Evolutionary conservation across 2,888 invertebrate species (phyloP), one percentile per base, ranked within the genome.

Genomic region (Fabriciana adippe): DNA sequence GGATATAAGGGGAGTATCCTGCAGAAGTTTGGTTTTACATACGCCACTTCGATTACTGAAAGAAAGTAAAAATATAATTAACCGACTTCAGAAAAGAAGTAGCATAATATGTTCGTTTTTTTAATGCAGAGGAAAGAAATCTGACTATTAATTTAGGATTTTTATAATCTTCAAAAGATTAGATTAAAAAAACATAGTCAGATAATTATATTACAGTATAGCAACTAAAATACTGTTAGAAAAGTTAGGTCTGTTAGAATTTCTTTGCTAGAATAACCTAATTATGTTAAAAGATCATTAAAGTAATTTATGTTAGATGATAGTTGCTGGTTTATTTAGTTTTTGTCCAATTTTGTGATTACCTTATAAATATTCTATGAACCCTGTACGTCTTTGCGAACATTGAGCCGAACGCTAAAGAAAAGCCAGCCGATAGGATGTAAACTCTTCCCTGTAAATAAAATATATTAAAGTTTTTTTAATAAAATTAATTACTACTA

Each of bases 341-440:
- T 45, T 51, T 41, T 53, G 47, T 18, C 45, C 11, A 35, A 48
- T 50, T 48, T 35, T 55, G 35, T 48, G 31, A 62, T 65, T 70
- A 69, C 93, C 93, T 95, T 69, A 97, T 96, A 87, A 98, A 98
- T 85, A 98, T 97, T 78, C 97, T 94, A 89, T 98, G 97, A 15
- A 98, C 97, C 63, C 98, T 91, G 88, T 98, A 98, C 0, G 98
- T 98, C 91, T 98, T 98, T 3, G 97, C 97, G 84, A 98, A 98
- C 97, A 98, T 98, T 21, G 98, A 97, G 48, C 98, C 98, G 81
- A 98, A 98, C 1, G 98, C 97, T 75, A 98, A 86, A 0, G 98
- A 97, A 86, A 98, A 98, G 41, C 98, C 98, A 57, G 97, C 97
- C 2, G 97, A 97, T 61, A 98, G 93, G 63, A 98, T 93, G 90